phyloP scores from a whole-genome alignment of 2,888 invertebrate species.

The Cynaeus angustus region DNA sequence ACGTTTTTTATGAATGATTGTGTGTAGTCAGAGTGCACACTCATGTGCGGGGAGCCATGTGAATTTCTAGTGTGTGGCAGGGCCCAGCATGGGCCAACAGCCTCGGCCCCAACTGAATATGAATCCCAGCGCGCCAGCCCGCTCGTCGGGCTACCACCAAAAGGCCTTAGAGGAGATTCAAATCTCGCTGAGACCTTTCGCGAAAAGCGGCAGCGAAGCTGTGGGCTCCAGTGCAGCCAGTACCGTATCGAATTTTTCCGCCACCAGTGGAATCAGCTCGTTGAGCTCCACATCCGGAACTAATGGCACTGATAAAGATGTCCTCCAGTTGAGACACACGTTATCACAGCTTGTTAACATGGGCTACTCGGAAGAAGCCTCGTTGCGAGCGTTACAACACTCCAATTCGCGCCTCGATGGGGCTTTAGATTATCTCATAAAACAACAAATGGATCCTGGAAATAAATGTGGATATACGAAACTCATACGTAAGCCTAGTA shows the following conservation, averaged over 20 bases:
- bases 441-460: slow-evolving; percentile 76
- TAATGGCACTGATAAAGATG: slow-evolving; percentile 76
- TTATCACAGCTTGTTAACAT: slow-evolving; percentile 80
- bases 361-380: slow-evolving; percentile 86
- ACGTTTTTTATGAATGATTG: slow-evolving; percentile 16
- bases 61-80: slow-evolving; percentile 71
- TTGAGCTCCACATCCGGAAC: slow-evolving; percentile 74
- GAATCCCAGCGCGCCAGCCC: slow-evolving; percentile 77
- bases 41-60: slow-evolving; percentile 52
- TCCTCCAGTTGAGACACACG: slow-evolving; percentile 78
- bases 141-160: slow-evolving; percentile 85
- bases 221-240: slow-evolving; percentile 85
- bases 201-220: slow-evolving; percentile 76
- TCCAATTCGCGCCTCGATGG: slow-evolving; percentile 82
- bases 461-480: slow-evolving; percentile 77
- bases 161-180: slow-evolving; percentile 91
- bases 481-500: slow-evolving; percentile 89
- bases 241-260: slow-evolving; percentile 79
- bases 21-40: slow-evolving; percentile 24
- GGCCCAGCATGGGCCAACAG: slow-evolving; percentile 75
- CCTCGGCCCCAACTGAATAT: slow-evolving; percentile 73
- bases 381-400: slow-evolving; percentile 80
- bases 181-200: slow-evolving; percentile 87
- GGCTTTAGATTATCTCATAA: slow-evolving; percentile 80
- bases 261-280: slow-evolving; percentile 77